Base-by-base conservation (phyloP, 2,888 invertebrate species). In the Yponomeuta sedellus region DNA sequence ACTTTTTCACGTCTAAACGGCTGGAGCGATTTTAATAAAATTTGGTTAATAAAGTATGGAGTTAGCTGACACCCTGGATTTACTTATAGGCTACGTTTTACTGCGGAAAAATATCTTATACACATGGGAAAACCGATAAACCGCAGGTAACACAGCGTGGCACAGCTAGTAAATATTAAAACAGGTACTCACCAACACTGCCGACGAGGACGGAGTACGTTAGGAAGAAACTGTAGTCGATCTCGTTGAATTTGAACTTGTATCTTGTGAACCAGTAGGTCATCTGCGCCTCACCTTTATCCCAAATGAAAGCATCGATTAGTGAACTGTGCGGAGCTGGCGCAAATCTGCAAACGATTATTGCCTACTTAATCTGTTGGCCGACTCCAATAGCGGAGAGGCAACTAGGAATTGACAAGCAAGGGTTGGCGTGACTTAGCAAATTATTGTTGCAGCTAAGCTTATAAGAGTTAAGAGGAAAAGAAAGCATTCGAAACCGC, bases 191-290 rank as follows among this genome's bases (percentile, higher is more conserved):
- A 93, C 93, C 93, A 71, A 93, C 74, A 70, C 89, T 87, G 67
- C 92, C 92, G 66, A 93, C 83, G 34, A 93, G 82, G 67, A 92
- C 92, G 75, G 92, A 92, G 77, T 92, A 90, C 0, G 93, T 92
- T 70, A 89, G 83, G 79, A 92, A 93, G 74, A 92, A 80, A 74
- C 92, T 92, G 86, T 90, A 93, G 79, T 93, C 92, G 40, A 92
- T 88, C 72, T 92, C 92, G 72, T 92, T 92, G 92, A 93, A 93
- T 71, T 91, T 88, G 82, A 91, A 93, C 77, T 90, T 89, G 80
- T 88, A 89, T 71, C 93, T 87, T 1, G 91, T 89, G 78, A 93
- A 93, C 80, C 92, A 88, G 80, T 91, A 93, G 61, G 92, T 91
- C 77, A 93, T 88, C 79, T 92, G 92, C 77, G 86, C 85, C 86